Base-by-base conservation (phyloP, 2,888 invertebrate species). In the Cinara cedri region DNA sequence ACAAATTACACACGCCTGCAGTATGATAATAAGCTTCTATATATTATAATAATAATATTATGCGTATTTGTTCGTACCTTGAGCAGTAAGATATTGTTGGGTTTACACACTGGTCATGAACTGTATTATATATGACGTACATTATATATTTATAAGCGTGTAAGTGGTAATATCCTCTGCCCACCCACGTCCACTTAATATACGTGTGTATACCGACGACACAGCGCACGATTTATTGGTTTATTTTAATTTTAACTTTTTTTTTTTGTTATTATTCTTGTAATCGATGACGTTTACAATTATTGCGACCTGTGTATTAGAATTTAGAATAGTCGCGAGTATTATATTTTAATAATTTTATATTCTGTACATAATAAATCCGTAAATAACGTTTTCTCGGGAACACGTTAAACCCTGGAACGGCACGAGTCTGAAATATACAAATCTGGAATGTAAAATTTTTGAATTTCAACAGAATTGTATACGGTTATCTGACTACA, bases 191-290 rank as follows among this genome's bases (percentile, higher is more conserved):
- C 24, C 42, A 65, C 24, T 65, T 24, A 54, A 54, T 51, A 51
- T 42, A 72, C 49, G 19, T 34, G 3, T 6, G 34, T 6, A 6
- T 34, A 51, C 51, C 42, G 34, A 34, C 34, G 51, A 63, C 51
- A 24, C 51, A 21, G 51, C 42, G 51, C 74, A 75, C 74, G 74
- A 75, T 75, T 75, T 75, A 75, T 75, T 65, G 74, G 74, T 75
- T 63, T 75, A 75, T 75, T 75, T 54, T 75, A 63, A 75, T 75
- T 75, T 65, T 65, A 65, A 75, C 63, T 42, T 21, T 65, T 65
- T 72, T 72, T 62, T n/a, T 72, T 44, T 49, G 34, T 34, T 9
- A 24, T 60, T 60, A 24, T 60, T 60, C 14, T 54, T 75, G 65
- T 75, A 65, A 75, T 54, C 44, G 63, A 75, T 65, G 74, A 63